Conservation (phyloP, 2,113 vertebrate genomes). For the Lota lota region DNA sequence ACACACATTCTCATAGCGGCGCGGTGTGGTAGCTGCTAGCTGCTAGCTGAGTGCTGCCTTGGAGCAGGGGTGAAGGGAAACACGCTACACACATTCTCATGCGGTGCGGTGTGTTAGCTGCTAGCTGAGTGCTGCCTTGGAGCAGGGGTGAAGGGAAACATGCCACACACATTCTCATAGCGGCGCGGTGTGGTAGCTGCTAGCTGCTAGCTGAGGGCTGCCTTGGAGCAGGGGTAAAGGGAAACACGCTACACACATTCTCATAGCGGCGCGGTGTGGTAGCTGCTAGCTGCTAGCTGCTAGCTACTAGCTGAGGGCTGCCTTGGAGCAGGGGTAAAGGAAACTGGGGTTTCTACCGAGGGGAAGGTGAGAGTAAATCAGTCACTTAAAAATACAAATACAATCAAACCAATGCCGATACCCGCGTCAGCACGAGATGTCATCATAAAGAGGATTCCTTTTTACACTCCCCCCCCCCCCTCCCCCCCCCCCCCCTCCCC, state of each 20-base stretch:
- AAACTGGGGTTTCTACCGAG: constrained; percentile 3
- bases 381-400: constrained; percentile 61
- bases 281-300: no score
- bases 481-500: constrained; percentile 35
- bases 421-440: constrained; percentile 60
- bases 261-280: no score
- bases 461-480: neutral
- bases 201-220: no score
- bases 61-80: constrained; percentile 15
- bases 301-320: no score
- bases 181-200: no score
- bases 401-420: constrained; percentile 46
- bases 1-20: no score
- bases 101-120: no score
- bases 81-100: no score
- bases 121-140: neutral
- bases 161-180: no score
- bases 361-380: constrained; percentile 49
- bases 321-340: constrained; percentile 14
- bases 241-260: neutral
- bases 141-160: constrained; percentile 9
- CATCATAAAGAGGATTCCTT: constrained; percentile 39
- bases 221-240: constrained; percentile 12
- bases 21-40: no score
- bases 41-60: no score